Evolutionary conservation across 1,140 invertebrate species (phyloP), one percentile per base, ranked within the genome.

Genomic region (Apis laboriosa): DNA sequence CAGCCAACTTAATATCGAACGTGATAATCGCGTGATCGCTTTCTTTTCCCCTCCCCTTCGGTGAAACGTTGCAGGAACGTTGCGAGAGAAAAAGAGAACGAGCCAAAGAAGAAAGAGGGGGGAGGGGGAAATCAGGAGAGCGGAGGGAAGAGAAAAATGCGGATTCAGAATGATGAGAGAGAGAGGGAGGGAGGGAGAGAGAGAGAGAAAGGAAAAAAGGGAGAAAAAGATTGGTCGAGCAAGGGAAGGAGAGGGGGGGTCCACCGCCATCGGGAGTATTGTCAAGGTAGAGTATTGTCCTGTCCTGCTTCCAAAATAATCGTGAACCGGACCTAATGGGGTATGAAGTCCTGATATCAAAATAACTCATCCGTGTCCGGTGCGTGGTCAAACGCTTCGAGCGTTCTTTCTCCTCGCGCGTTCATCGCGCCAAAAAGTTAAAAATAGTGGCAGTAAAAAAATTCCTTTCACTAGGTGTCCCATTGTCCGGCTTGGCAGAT

Each of bases 281-380:
- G 92, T 91, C 88, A 88, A 90, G 91, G 91, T 43, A 43, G 34
- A 43, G 34, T 91, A 93, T 93, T 92, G 91, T 94, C 90, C 89
- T 83, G 77, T 68, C 79, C 77, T 77, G 83, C 82, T 88, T 80
- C 84, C 83, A 85, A 93, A 94, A 93, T 93, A 92, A 93, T 94
- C 92, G 88, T 88, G 86, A 77, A 74, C 66, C 86, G 83, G 53
- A 91, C 84, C 89, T 93, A 94, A 94, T 94, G 93, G 92, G 85
- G 90, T 90, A 93, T 93, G 82, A 94, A 93, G 85, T 78, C 83
- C 92, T 86, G 93, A 94, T 94, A 94, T 90, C 91, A 91, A 91
- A 92, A 92, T 91, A 92, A 90, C 88, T 90, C 91, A 90, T 90
- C 83, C 88, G 83, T 87, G 86, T 84, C 84, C 89, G 84, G 87